A percentile compares a stretch with the other conserved stretches of the same genome.
Evolutionary conservation across 1,140 invertebrate species (phyloP).

Genomic region (Daktulosphaira vitifoliae): DNA sequence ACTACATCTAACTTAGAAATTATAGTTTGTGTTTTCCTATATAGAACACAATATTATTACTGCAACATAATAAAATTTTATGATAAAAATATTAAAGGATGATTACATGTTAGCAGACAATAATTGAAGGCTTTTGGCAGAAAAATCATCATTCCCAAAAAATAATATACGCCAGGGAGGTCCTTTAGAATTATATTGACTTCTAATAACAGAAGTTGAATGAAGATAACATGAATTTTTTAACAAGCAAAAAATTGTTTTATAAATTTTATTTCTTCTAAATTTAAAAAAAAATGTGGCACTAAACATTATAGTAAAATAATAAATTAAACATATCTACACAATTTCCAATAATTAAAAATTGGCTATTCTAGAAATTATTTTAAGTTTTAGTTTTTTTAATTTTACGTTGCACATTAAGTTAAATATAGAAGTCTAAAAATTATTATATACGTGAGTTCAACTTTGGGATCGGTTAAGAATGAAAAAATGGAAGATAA

Average conservation of each 20-base stretch:
- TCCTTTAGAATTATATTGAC: constrained; percentile 26
- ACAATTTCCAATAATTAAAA: too few relatives aligned
- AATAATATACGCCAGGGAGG: constrained; percentile 53
- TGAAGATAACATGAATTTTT: not conserved
- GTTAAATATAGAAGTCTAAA: too few relatives aligned
- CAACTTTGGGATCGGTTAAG: too few relatives aligned
- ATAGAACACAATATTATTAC: constrained; percentile 26
- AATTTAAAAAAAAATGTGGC: not conserved
- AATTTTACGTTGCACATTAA: too few relatives aligned
- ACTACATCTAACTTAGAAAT: constrained; percentile 52
- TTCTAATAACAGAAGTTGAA: not conserved
- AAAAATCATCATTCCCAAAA: constrained; percentile 60
- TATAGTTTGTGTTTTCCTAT: constrained; percentile 42
- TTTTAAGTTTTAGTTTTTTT: too few relatives aligned
- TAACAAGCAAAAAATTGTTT: not conserved
- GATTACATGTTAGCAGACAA: constrained; percentile 38
- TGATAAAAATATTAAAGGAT: not conserved
- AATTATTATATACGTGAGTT: too few relatives aligned
- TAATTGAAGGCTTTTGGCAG: constrained; percentile 50
- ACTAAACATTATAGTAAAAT: too few relatives aligned
- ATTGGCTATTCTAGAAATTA: too few relatives aligned
- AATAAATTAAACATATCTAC: too few relatives aligned
- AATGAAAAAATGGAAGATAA: too few relatives aligned
- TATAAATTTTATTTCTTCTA: not conserved
- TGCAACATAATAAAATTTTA: constrained; percentile 12